phyloP scores from a whole-genome alignment of 2,113 vertebrate species.

The Pongo pygmaeus region DNA sequence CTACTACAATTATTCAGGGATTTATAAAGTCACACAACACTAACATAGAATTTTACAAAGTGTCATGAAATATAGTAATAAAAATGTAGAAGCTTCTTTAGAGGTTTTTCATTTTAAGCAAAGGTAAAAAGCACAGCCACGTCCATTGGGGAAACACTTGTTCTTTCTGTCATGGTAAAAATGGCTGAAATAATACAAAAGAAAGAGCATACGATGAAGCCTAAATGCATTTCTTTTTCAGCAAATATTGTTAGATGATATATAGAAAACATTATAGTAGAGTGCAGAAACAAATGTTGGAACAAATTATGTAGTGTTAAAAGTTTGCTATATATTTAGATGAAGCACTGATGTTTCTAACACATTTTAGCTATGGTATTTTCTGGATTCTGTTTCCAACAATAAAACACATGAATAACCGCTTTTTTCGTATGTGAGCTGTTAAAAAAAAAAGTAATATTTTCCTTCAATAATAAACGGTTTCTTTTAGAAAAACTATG shows the following conservation, averaged over 20 bases:
- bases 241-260: background rate
- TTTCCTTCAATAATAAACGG: background rate
- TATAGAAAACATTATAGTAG: constrained; percentile 23
- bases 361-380: constrained; percentile 1
- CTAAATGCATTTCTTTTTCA: constrained; percentile 40
- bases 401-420: constrained; percentile 4
- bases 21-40: background rate
- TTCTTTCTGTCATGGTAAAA: constrained; percentile 32
- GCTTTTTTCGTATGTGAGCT: background rate
- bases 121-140: background rate
- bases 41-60: background rate
- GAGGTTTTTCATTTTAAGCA: background rate
- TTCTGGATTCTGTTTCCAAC: constrained; percentile 46
- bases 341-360: constrained; percentile 19
- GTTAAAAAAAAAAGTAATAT: background rate
- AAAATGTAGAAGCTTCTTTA: constrained; percentile 24
- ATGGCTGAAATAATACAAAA: background rate
- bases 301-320: background rate
- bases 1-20: background rate
- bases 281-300: constrained; percentile 34
- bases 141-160: background rate
- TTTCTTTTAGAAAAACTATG: constrained; percentile 16
- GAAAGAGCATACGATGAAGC: constrained; percentile 15
- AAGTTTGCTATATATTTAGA: background rate
- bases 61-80: background rate